Evolutionary conservation across 2,113 vertebrate genomes (phyloP).

Genomic region (Lepus americanus): DNA sequence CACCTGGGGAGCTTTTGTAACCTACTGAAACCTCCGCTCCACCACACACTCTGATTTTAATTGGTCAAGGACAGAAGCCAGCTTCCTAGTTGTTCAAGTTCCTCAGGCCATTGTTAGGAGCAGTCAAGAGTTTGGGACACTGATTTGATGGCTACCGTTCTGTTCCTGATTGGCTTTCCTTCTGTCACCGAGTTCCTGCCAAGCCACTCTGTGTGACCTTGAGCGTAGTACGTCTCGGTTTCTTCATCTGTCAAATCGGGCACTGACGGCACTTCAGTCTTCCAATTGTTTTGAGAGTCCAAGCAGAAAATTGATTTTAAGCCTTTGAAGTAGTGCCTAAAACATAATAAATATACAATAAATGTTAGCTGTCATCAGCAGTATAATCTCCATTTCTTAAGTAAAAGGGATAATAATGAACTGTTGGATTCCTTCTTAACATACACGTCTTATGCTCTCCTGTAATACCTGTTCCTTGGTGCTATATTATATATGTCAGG

Average conservation of each 20-base stretch:
- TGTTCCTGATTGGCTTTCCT: neutral
- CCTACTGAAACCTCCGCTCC: neutral
- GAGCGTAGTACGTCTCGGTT: neutral
- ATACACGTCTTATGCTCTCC: neutral
- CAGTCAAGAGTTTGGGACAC: neutral
- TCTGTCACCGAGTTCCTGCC: neutral
- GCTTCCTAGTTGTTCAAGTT: neutral
- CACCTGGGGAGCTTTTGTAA: neutral
- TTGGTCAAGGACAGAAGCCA: neutral
- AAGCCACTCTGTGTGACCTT: neutral
- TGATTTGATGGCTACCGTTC: neutral
- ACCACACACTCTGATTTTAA: neutral
- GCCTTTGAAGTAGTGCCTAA: neutral
- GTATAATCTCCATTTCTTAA: constrained; percentile 28
- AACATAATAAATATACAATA: neutral
- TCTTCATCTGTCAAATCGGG: neutral
- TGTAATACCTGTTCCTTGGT: neutral
- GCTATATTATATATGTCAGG: neutral
- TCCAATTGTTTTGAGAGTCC: neutral
- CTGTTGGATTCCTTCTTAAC: neutral
- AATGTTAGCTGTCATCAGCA: neutral
- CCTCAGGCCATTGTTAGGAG: neutral
- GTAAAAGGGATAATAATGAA: neutral
- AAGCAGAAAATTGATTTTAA: neutral
- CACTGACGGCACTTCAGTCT: neutral